Base-by-base conservation (phyloP, 2,888 invertebrate genomes). In the Nebria brevicollis region DNA sequence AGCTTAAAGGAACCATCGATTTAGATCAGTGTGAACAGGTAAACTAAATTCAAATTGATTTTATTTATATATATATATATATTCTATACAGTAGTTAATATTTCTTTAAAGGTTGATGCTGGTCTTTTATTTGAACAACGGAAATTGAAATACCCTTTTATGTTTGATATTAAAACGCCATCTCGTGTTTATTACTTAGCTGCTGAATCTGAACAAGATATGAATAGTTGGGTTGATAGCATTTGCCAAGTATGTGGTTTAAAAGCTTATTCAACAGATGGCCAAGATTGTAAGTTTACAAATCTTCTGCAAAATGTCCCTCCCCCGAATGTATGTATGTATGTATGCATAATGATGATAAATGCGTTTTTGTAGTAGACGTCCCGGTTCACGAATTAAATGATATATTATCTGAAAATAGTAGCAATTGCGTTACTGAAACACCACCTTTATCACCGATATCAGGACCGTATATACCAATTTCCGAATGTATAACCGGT, bases 21-120 rank as follows among this genome's bases (percentile, higher is more conserved):
- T 92, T 98, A 87, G 98, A 98, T 91, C 95, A 97, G 88, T 98
- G 98, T 89, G 97, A 98, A 90, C 97, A 98, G 92, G 96, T 97
- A 90, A 85, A 86, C 86, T 76, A 72, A 10, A 66, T n/a, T 81
- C 7, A 68, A 72, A 64, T 77, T 43, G 66, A 13, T 68, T 68
- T 82, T 76, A 34, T 13, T 5, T 65, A 15, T 65, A 15, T 65
- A 65, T 15, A 65, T 15, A 42, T 77, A 81, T 78, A 75, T 83
- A 64, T 54, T 11, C 11, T 54, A 54, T 54, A 7, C 13, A n/a
- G 20, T 70, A 1, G 5, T 7, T 11, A 5, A 70, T 70, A 1
- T 20, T 25, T 70, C 8, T 11, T 70, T 70, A 6, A 26, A 70
- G 94, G 96, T 96, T 79, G 97, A 97, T 89, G 95, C 96, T 81